These are phyloP conservation scores for Rhabdomys pumilio DNA, from an alignment of 2,797 vertebrate genomes.

Conservation along the genomic window DNA sequence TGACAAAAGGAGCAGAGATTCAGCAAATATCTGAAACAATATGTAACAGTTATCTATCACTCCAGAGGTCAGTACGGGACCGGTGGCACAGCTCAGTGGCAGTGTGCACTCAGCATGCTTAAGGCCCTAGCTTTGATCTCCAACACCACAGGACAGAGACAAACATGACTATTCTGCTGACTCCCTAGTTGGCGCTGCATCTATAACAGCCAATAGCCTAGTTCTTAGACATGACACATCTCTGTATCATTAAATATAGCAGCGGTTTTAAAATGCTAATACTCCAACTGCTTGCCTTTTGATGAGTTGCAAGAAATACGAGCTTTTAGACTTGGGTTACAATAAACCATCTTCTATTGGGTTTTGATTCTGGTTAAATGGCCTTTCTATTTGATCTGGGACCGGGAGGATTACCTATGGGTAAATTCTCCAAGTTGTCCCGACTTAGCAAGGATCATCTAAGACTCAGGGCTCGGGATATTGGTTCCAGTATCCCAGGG, in stretches of 20 bases:
- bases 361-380: constrained; percentile 57
- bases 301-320: constrained; percentile 11
- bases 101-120: not conserved
- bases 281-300: constrained; percentile 43
- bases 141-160: not conserved
- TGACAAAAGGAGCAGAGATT: not conserved
- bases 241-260: constrained; percentile 63
- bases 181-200: not conserved
- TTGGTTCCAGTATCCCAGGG: not conserved
- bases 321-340: constrained; percentile 61
- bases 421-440: not conserved
- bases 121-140: not conserved
- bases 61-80: not conserved
- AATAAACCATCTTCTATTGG: constrained; percentile 56
- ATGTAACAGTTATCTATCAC: not conserved
- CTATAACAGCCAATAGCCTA: not conserved
- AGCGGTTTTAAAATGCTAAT: constrained; percentile 58
- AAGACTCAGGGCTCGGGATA: not conserved
- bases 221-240: constrained; percentile 22
- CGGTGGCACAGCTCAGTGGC: not conserved
- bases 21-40: not conserved
- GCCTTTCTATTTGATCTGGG: constrained; percentile 29
- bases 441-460: constrained; percentile 19
- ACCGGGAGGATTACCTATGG: not conserved
- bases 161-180: not conserved